These are phyloP conservation scores for Andrena hattorfiana DNA, from an alignment of 2,888 invertebrate genomes.

Conservation along the genomic window DNA sequence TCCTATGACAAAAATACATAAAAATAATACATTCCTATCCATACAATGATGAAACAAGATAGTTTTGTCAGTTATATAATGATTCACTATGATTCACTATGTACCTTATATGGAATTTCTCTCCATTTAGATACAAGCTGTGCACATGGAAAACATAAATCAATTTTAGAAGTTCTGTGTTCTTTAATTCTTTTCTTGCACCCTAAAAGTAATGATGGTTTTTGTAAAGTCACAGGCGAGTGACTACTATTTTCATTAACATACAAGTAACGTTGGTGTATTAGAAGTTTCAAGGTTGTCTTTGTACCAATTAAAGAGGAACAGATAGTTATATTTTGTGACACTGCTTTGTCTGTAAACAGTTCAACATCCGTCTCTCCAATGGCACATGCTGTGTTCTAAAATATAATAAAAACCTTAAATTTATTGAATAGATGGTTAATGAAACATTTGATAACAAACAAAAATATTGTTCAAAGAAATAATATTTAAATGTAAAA, in stretches of 20 bases:
- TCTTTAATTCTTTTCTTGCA: slow-evolving; percentile 77
- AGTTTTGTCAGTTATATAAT: not conserved
- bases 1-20: slow-evolving; percentile 66
- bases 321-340: slow-evolving; percentile 79
- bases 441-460: not conserved
- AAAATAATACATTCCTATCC: slow-evolving; percentile 5
- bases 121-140: slow-evolving; percentile 78
- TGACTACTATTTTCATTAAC: slow-evolving; percentile 70
- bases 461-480: not conserved
- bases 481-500: not conserved
- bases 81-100: not conserved
- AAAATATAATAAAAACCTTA: slow-evolving; percentile 19
- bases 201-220: slow-evolving; percentile 77
- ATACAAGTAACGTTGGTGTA: slow-evolving; percentile 81
- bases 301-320: slow-evolving; percentile 56
- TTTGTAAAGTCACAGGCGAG: slow-evolving; percentile 70
- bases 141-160: slow-evolving; percentile 79
- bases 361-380: slow-evolving; percentile 82
- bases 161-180: slow-evolving; percentile 76
- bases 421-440: not conserved
- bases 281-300: slow-evolving; percentile 71
- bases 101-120: slow-evolving; percentile 78
- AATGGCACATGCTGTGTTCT: slow-evolving; percentile 77
- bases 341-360: slow-evolving; percentile 78
- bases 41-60: not conserved